phyloP scores from a whole-genome alignment of 2,797 vertebrate species.

The Rhabdomys pumilio region DNA sequence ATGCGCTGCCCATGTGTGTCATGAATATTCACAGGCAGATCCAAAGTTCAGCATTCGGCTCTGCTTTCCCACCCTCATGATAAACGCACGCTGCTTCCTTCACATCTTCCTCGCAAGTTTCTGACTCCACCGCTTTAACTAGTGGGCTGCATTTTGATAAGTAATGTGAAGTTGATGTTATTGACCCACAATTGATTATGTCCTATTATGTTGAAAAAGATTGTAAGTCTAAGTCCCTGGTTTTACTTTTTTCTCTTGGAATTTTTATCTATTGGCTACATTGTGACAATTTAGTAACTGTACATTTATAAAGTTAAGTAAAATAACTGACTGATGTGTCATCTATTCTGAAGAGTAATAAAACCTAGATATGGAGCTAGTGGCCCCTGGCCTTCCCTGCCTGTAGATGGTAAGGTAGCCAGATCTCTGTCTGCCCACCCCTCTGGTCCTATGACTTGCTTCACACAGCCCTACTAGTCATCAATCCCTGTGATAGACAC shows the following conservation, averaged over 20 bases:
- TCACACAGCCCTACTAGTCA: fast-evolving
- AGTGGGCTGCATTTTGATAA: neutral
- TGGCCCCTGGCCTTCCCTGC: neutral
- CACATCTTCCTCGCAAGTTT: neutral
- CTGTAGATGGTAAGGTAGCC: fast-evolving
- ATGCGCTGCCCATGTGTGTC: slow-evolving; percentile 54
- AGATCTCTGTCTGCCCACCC: neutral
- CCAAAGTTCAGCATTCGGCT: neutral
- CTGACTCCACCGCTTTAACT: neutral
- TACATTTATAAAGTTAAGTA: neutral
- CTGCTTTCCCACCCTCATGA: neutral
- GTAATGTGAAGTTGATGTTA: neutral
- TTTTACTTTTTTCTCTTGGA: neutral
- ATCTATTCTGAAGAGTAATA: neutral
- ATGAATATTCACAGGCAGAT: slow-evolving; percentile 16
- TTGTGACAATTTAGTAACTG: neutral
- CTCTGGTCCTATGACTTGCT: neutral
- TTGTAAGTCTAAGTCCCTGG: neutral
- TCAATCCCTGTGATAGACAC: fast-evolving
- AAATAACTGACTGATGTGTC: neutral
- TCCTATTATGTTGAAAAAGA: neutral
- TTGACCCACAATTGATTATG: neutral
- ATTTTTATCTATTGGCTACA: neutral
- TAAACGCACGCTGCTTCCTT: neutral
- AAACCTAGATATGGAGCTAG: neutral